phyloP scores from a whole-genome alignment of 2,888 invertebrate species.

The Venusia cambrica region DNA sequence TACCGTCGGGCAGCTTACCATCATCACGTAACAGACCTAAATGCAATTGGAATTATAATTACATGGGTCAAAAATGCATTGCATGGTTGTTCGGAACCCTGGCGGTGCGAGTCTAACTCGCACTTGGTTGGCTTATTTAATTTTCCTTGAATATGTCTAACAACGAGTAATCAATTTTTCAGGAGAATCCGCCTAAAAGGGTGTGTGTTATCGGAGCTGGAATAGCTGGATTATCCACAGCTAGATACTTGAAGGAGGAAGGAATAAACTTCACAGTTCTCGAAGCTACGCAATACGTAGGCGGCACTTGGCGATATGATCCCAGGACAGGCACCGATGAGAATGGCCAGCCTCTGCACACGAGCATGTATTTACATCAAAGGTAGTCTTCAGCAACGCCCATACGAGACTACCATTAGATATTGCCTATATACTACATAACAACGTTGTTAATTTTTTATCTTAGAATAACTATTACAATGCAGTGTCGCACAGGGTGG shows the following conservation, averaged over 20 bases:
- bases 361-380: slow-evolving; percentile 86
- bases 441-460: too few species aligned
- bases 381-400: slow-evolving; percentile 59
- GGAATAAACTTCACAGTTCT: slow-evolving; percentile 59
- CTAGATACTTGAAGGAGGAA: slow-evolving; percentile 61
- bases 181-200: slow-evolving; percentile 35
- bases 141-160: too few species aligned
- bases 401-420: slow-evolving; percentile 17
- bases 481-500: too few species aligned
- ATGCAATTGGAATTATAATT: too few species aligned
- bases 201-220: slow-evolving; percentile 72
- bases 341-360: slow-evolving; percentile 80
- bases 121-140: too few species aligned
- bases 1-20: too few species aligned
- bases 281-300: slow-evolving; percentile 62
- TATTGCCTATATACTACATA: too few species aligned
- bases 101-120: too few species aligned
- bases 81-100: too few species aligned
- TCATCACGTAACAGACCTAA: too few species aligned
- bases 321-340: slow-evolving; percentile 75
- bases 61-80: too few species aligned
- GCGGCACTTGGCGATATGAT: slow-evolving; percentile 72
- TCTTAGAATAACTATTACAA: too few species aligned
- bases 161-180: slow-evolving; percentile 9
- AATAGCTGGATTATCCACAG: slow-evolving; percentile 60